Evolutionary conservation across 2,113 vertebrate species (phyloP), one percentile per base, ranked within the genome.

Genomic region (Callionymus lyra): DNA sequence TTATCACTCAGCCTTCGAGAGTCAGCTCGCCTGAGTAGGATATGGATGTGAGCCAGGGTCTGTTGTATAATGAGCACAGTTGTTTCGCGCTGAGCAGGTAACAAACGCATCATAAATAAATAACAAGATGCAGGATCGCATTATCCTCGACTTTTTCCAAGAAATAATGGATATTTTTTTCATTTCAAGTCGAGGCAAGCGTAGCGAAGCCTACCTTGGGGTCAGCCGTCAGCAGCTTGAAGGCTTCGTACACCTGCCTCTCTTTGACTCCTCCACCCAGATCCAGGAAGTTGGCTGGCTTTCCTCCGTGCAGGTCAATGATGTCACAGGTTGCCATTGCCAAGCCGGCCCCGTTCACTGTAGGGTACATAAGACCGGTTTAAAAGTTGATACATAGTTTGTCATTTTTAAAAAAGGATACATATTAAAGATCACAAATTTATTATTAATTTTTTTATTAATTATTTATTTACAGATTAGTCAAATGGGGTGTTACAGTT

Each of bases 261-360:
- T 99, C 95, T 61, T 97, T 85, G 37, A 99, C 95, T n/a, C 95
- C 95, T 58, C 95, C 95, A 12, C 95, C 95, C 0, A 99, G 87
- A 68, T 99, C 95, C 75, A 99, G 75, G 78, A 99, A 99, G 81
- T 99, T 99, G 34, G 95, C 95, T 34, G 95, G 94, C 46, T 90
- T 97, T 49, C 94, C 95, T 17, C 95, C 95, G 1, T 94, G 90
- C 49, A 99, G 75, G 65, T 92, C 91, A 49, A 99, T 98, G 65
- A 98, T 97, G 79, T 99, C 95, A 79, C 95, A 99, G 0, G 95
- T 99, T 18, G 95, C 95, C 94, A 99, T 99, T 41, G 95, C 95
- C 13, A 99, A 87, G 1, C 95, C 94, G 2, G 95, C 95, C 37
- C 95, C 95, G 50, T 99, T 99, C 37, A 99, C 95, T 99, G 79